Base-by-base conservation (phyloP, 2,888 invertebrate genomes). In the Globia sparganii region DNA sequence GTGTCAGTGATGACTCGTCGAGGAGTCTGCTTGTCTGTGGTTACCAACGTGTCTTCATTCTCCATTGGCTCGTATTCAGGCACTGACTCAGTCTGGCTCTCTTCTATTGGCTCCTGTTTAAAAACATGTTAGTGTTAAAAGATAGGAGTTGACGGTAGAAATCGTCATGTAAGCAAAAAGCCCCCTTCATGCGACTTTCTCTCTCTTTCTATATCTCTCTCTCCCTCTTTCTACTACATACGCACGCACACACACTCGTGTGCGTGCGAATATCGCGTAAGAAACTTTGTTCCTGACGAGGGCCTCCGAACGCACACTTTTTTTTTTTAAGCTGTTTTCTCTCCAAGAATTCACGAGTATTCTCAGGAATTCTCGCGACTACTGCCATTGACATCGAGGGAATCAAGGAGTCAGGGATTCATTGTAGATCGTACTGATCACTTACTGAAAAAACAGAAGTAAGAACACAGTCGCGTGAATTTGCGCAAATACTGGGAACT, bases 1-100 rank as follows among this genome's bases (percentile, higher is more conserved):
- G 93, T 93, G 15, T 96, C 95, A 0, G 96, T 96, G 75, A 96
- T 96, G 71, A 96, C 93, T 6, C 95, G 92, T 9, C 94, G 90
- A 0, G 93, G 87, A 0, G 84, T 40, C 53, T 91, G 93, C 66
- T 90, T 93, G 15, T 94, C 93, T 15, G 67, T 46, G 1, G 67
- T 13, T 8, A 72, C 31, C 9, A 75, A 25, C 0, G 75, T 49
- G 4, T 86, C 87, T 56, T 88, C 90, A 25, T 46, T 77, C 1
- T 85, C 86, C 0, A 81, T 31, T 0, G 74, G 34, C 31, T 84
- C 82, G 28, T 75, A 88, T 58, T 87, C 82, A 5, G 75, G 21
- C 0, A 81, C 28, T 25, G 75, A 4, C 31, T 78, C 80, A 2
- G 25, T 53, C 6, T 58, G 73, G 4, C 81, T 81, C 6, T 91